phyloP scores from a whole-genome alignment of 2,113 vertebrate species.

The Trichomycterus rosablanca region DNA sequence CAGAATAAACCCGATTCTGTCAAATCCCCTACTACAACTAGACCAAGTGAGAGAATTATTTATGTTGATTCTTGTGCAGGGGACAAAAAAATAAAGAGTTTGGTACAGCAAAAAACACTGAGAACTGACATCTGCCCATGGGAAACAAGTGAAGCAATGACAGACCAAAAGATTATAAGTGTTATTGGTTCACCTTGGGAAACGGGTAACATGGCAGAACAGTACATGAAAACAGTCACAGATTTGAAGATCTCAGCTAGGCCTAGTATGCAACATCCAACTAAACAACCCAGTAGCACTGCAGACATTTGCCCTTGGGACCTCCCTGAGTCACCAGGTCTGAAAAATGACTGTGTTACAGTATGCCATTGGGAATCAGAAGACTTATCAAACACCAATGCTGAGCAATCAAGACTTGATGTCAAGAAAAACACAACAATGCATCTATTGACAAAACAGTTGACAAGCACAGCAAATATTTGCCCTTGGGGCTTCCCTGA shows the following conservation, averaged over 20 bases:
- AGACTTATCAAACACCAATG: slow-evolving; percentile 25
- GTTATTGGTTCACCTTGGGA: slow-evolving; percentile 23
- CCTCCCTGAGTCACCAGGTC: slow-evolving; percentile 35
- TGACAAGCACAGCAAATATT: slow-evolving; percentile 41
- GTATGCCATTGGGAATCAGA: slow-evolving; percentile 40
- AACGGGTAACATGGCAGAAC: background rate
- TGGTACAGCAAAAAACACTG: background rate
- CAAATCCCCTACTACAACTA: background rate
- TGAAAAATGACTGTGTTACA: slow-evolving; percentile 38
- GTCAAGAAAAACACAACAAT: background rate
- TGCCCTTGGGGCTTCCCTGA: slow-evolving; percentile 57
- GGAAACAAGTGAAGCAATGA: slow-evolving; percentile 12
- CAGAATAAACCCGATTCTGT: slow-evolving; percentile 11
- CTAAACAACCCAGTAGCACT: slow-evolving; percentile 42
- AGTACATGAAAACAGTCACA: background rate
- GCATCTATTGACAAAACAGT: slow-evolving; percentile 20
- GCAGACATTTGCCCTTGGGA: slow-evolving; percentile 58
- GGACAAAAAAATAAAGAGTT: background rate
- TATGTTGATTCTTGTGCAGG: slow-evolving; percentile 7
- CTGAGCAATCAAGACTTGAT: slow-evolving; percentile 3
- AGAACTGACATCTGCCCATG: background rate
- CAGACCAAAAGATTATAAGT: slow-evolving; percentile 9
- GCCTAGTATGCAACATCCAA: background rate
- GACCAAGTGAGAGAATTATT: slow-evolving; percentile 34
- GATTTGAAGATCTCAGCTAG: background rate